Evolutionary conservation across 2,888 invertebrate genomes (phyloP), one percentile per base, ranked within the genome.

Genomic region (Hirtodrosophila cameraria): DNA sequence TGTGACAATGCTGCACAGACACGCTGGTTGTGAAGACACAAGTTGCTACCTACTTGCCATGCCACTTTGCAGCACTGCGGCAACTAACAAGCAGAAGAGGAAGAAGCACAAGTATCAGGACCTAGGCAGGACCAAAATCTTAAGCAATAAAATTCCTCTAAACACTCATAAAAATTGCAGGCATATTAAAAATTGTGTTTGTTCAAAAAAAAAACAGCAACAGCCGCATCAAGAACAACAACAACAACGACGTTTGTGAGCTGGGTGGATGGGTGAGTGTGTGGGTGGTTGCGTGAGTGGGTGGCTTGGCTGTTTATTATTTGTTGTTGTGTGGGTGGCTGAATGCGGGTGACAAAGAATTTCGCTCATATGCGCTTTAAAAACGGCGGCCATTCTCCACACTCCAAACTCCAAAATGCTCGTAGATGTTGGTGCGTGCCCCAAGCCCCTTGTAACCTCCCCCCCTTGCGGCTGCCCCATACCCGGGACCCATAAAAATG

Each of bases 161-260:
- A 88, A 90, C 88, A 89, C 89, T 89, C 90, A 89, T 90, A 90
- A 90, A 90, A 90, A 89, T 89, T 89, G 89, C 88, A 88, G 78
- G 90, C 87, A 90, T 90, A 90, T 90, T 90, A 90, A 90, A 89
- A 90, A 89, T 88, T 89, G 87, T 88, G 88, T 89, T 89, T 90
- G 86, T 84, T 89, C 88, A 80, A 78, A 69, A 82, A 75, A 52
- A 59, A 49, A 43, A 38, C 28, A 62, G 69, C 46, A 64, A 72
- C 60, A 64, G 54, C 48, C 46, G 54, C 68, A 66, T 57, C 64
- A 71, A 75, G 35, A 66, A 58, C 43, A 54, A n/a, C n/a, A 66
- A 59, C 64, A 71, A 75, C 36, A 66, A 58, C 43, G 57, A n/a
- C n/a, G n/a, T n/a, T 67, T 49, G 41, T 45, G 46, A 13, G 16